Conservation (phyloP, 2,888 invertebrate species). For the Junonia oenone region DNA sequence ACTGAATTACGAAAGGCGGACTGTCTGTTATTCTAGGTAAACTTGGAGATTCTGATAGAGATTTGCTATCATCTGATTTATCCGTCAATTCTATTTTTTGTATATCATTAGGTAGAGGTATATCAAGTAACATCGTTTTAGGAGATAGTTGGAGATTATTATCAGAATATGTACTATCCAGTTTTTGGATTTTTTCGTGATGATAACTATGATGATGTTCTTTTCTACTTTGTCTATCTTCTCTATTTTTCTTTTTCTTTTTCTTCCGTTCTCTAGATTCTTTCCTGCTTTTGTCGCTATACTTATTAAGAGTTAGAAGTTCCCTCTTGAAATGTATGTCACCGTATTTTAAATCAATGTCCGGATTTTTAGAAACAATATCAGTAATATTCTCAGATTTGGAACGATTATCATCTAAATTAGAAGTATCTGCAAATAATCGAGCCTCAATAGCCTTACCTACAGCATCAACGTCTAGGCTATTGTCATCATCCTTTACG, state of each 20-base stretch:
- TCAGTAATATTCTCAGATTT: constrained; percentile 50
- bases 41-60: constrained; percentile 77
- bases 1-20: constrained; percentile 60
- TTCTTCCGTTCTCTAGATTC: constrained; percentile 89
- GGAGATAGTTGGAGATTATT: constrained; percentile 44
- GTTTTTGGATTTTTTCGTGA: constrained; percentile 68
- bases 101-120: constrained; percentile 59
- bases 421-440: constrained; percentile 83
- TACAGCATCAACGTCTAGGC: constrained; percentile 89
- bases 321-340: constrained; percentile 34
- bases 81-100: constrained; percentile 41
- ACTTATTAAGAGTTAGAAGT: constrained; percentile 29
- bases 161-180: constrained; percentile 40
- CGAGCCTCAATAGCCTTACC: constrained; percentile 91
- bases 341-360: constrained; percentile 78
- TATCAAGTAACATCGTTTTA: constrained; percentile 55
- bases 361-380: constrained; percentile 39
- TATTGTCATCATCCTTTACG: constrained; percentile 85
- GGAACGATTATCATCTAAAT: constrained; percentile 65
- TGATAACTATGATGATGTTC: constrained; percentile 84
- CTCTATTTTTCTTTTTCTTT: constrained; percentile 90
- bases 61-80: constrained; percentile 51
- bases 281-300: constrained; percentile 63
- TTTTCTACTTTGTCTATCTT: constrained; percentile 85
- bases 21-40: constrained; percentile 83